These are phyloP conservation scores for Limnephilus auricula DNA, from an alignment of 2,888 invertebrate species.

Conservation along the genomic window DNA sequence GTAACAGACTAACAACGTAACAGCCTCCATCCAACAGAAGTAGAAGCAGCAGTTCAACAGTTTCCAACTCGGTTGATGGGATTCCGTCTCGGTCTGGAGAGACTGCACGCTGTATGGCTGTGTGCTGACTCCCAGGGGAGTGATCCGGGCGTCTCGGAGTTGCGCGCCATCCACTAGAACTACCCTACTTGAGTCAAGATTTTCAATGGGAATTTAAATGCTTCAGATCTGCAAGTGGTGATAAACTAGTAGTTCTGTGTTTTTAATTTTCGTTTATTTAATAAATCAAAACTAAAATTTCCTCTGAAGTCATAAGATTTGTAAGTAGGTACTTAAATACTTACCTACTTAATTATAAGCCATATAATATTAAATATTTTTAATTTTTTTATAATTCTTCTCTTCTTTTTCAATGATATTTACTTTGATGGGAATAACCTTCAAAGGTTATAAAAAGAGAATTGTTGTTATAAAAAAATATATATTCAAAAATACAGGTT, in stretches of 20 bases:
- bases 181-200: background rate
- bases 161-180: constrained; percentile 30
- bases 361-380: no score
- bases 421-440: no score
- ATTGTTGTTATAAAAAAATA: no score
- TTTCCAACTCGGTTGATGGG: constrained; percentile 31
- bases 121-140: background rate
- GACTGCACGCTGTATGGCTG: background rate
- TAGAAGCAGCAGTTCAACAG: background rate
- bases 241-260: background rate
- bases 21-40: background rate
- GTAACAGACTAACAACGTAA: background rate
- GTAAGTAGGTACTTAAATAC: no score
- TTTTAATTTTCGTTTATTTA: no score
- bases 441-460: no score
- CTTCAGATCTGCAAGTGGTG: background rate
- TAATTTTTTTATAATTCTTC: no score
- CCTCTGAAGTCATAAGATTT: no score
- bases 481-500: no score
- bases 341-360: no score
- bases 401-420: no score
- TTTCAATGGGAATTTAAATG: background rate
- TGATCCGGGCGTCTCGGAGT: constrained; percentile 33
- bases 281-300: no score
- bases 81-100: constrained; percentile 32